Percentiles rank a stretch among this genome's conserved stretches.
Conservation (phyloP, 2,888 invertebrate genomes). For the Oconnorella tubifera region DNA sequence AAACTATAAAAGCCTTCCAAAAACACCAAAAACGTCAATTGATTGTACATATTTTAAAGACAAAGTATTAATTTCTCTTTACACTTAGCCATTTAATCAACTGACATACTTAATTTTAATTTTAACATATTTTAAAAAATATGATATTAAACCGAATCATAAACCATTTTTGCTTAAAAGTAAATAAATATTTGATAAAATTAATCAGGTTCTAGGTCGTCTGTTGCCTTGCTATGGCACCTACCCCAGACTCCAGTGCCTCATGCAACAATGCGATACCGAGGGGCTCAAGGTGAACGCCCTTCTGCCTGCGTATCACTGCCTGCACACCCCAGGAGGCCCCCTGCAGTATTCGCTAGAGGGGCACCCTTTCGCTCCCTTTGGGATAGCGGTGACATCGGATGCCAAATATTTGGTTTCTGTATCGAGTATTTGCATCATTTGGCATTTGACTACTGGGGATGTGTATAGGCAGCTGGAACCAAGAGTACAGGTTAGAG, state of each 20-base stretch:
- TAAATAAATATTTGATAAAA: not conserved
- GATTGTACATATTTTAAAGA: too few relatives aligned
- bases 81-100: too few relatives aligned
- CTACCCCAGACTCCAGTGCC: slow-evolving; percentile 73
- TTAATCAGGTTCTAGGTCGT: slow-evolving; percentile 79
- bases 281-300: slow-evolving; percentile 67
- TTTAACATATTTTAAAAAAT: too few relatives aligned
- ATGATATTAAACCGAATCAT: too few relatives aligned
- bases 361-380: slow-evolving; percentile 88
- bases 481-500: slow-evolving; percentile 66
- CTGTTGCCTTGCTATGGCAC: slow-evolving; percentile 89
- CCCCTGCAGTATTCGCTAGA: slow-evolving; percentile 96
- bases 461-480: slow-evolving; percentile 85
- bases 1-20: too few relatives aligned
- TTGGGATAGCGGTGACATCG: slow-evolving; percentile 52
- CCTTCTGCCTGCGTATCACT: slow-evolving; percentile 87
- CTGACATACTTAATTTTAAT: too few relatives aligned
- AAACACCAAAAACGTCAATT: too few relatives aligned
- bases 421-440: slow-evolving; percentile 92
- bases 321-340: slow-evolving; percentile 96
- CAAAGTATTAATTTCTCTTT: too few relatives aligned
- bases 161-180: too few relatives aligned
- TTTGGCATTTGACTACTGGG: slow-evolving; percentile 93
- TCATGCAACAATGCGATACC: slow-evolving; percentile 84
- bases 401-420: slow-evolving; percentile 73